A percentile compares a stretch with the other conserved stretches of the same genome.
phyloP scores from a whole-genome alignment of 1,140 invertebrate genomes.

The Drosophila funebris region DNA sequence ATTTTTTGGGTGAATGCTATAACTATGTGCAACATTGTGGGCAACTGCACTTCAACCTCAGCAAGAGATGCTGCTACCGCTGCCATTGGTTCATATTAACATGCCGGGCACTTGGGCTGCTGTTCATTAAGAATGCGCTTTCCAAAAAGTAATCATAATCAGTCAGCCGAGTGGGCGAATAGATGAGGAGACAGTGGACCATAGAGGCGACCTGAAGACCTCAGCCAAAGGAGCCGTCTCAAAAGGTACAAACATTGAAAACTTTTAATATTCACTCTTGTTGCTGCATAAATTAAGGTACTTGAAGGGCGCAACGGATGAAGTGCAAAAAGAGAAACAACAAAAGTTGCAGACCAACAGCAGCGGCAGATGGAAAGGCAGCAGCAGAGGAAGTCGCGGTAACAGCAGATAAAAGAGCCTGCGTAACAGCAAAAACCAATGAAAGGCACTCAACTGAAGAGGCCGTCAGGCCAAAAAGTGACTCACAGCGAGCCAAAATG shows the following conservation, averaged over 20 bases:
- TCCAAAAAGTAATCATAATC: constrained; percentile 69
- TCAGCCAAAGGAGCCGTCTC: constrained; percentile 31
- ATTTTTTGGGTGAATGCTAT: neutral
- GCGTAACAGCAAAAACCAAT: constrained; percentile 64
- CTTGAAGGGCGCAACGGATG: constrained; percentile 26
- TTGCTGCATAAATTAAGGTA: constrained; percentile 75
- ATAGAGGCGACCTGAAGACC: constrained; percentile 33
- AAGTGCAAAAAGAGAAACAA: neutral
- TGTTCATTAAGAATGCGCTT: constrained; percentile 57
- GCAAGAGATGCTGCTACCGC: neutral
- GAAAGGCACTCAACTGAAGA: constrained; percentile 71
- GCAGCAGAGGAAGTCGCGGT: constrained; percentile 17
- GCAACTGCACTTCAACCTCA: neutral
- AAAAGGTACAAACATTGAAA: constrained; percentile 75
- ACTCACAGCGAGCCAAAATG: constrained; percentile 65
- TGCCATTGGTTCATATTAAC: constrained; percentile 6
- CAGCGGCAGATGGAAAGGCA: neutral
- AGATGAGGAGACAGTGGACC: neutral
- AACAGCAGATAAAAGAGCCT: constrained; percentile 61
- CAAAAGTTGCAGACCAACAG: constrained; percentile 10
- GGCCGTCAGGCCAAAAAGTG: constrained; percentile 37
- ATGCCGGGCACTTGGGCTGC: constrained; percentile 9
- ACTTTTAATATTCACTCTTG: constrained; percentile 80
- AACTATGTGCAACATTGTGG: constrained; percentile 8
- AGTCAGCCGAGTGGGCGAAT: constrained; percentile 10